Evolutionary conservation across 1,140 invertebrate genomes (phyloP).

Genomic region (Drosophila athabasca): DNA sequence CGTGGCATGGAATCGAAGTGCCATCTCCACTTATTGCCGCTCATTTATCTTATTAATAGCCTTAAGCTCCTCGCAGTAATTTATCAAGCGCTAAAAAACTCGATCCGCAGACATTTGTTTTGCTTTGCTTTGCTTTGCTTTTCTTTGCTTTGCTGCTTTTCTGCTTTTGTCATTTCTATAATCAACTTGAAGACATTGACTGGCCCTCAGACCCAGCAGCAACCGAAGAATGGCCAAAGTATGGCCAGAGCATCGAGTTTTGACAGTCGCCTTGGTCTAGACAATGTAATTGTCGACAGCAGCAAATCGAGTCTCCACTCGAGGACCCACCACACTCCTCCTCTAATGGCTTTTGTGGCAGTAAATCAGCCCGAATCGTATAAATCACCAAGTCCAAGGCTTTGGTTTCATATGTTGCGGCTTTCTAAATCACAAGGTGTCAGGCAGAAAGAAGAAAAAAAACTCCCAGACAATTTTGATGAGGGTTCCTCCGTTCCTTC

Average conservation of each 20-base stretch:
- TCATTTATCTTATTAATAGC: constrained; percentile 80
- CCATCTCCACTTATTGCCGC: constrained; percentile 70
- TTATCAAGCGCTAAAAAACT: constrained; percentile 67
- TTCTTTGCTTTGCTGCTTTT: constrained; percentile 12
- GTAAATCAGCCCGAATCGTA: constrained; percentile 64
- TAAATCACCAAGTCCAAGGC: constrained; percentile 62
- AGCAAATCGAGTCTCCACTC: constrained; percentile 38
- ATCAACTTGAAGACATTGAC: constrained; percentile 62
- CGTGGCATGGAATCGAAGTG: constrained; percentile 50
- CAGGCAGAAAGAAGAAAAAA: constrained; percentile 29
- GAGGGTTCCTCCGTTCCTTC: constrained; percentile 40
- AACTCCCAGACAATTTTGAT: constrained; percentile 50
- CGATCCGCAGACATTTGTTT: constrained; percentile 32
- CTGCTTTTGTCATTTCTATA: constrained; percentile 77
- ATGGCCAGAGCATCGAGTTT: constrained; percentile 45
- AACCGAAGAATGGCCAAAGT: constrained; percentile 20
- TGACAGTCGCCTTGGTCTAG: constrained; percentile 70
- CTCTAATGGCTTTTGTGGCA: constrained; percentile 52
- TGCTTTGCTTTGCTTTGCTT: background rate
- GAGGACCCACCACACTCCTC: constrained; percentile 2
- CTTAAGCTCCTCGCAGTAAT: constrained; percentile 37
- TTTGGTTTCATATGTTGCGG: constrained; percentile 63
- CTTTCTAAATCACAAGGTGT: constrained; percentile 79
- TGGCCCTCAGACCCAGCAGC: background rate
- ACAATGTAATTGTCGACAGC: constrained; percentile 68